Percentiles rank a stretch among this genome's conserved stretches.
phyloP scores from a whole-genome alignment of 23 tunicate species.

The Ascidia mentula region DNA sequence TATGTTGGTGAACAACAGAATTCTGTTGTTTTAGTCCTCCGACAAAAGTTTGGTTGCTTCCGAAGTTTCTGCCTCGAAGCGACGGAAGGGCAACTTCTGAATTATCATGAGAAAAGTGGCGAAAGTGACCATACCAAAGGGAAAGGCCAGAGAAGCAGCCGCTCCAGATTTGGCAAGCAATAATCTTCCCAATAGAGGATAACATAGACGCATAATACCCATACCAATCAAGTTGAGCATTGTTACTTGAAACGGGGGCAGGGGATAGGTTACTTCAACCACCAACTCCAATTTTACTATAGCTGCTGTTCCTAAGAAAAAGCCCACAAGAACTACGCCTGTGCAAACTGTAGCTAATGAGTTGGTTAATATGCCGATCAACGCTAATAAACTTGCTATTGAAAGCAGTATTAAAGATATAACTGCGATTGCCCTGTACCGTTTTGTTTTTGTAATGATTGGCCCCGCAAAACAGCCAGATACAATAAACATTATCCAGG shows the following conservation, averaged over 20 bases:
- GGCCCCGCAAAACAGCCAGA: neutral
- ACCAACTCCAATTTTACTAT: neutral
- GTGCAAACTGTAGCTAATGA: neutral
- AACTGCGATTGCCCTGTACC: neutral
- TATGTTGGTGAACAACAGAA: too few species aligned
- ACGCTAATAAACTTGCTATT: neutral
- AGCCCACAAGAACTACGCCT: neutral
- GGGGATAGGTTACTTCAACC: neutral
- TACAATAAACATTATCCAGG: neutral
- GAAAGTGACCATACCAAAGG: neutral
- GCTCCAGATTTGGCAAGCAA: neutral
- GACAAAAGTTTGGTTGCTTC: too few species aligned
- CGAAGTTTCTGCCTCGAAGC: neutral
- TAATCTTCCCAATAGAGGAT: neutral
- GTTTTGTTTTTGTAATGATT: neutral
- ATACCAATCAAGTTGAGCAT: neutral
- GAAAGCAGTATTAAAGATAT: neutral
- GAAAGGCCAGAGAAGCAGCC: neutral
- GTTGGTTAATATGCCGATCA: neutral
- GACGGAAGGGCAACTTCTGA: neutral
- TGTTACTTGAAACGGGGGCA: neutral
- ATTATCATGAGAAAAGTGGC: neutral
- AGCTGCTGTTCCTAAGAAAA: neutral
- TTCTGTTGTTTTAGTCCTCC: too few species aligned
- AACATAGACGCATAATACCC: neutral